Evolutionary conservation across 2,113 vertebrate genomes (phyloP), one percentile per base, ranked within the genome.

Genomic region (Chascanopsetta lugubris): DNA sequence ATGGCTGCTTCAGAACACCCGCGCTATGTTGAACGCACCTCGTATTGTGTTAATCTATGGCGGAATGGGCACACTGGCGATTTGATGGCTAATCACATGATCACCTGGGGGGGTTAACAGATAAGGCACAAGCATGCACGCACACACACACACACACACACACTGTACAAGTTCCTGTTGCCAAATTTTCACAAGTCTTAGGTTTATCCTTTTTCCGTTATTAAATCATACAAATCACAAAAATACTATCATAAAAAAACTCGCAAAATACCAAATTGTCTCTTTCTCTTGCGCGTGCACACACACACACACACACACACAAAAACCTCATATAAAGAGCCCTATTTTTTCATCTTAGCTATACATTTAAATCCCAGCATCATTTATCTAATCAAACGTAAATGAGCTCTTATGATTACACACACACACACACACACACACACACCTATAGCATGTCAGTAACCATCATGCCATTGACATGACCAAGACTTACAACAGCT

Each of bases 111-210:
- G 4, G 4, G n/a, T n/a, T 42, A 51, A 69, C 76, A 3, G 47
- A 68, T 76, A 82, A 86, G 86, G 86, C 84, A 80, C 76, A 12
- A 21, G 47, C 77, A 85, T 25, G 27, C 72, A 63, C 46, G 26
- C 55, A 24, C 43, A 48, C 20, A 40, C 49, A 21, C 26, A 51
- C 24, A 42, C 60, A 42, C 38, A 51, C 36, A 38, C 47, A 32
- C 11, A 58, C 18, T 38, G 7, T 38, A 58, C 49, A 30, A 3
- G 27, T 3, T 49, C 4, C 29, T 48, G 72, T 27, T 61, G 26
- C 45, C 54, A 46, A 38, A 57, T 42, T 42, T 5, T 38, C 36
- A 38, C 36, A 3, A 17, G 13, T 34, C 9, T 45, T 11, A 9
- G 6, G 24, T 10, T 20, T 4, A 20, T 27, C 3, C 43, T 22